Percentiles rank a stretch among this genome's conserved stretches.
Evolutionary conservation across 2,888 invertebrate genomes (phyloP).

Genomic region (Gymnoscelis rufifasciata): DNA sequence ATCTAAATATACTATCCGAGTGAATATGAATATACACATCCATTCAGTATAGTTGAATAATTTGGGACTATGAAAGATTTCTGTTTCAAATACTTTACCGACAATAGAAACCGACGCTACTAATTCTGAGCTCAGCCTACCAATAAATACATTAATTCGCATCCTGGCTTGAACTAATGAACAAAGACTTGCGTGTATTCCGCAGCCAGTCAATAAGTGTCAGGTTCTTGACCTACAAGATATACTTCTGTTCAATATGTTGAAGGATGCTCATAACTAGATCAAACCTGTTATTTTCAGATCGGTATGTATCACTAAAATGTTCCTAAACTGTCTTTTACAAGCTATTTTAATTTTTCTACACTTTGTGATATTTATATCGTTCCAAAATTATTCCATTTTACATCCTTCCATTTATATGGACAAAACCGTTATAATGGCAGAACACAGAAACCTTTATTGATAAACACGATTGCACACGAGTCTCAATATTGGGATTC

Average conservation of each 20-base stretch:
- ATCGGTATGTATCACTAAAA: constrained; percentile 8
- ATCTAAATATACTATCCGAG: no score
- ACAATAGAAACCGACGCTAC: not conserved
- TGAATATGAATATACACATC: no score
- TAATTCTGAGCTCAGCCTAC: not conserved
- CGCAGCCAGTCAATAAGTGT: constrained; percentile 39
- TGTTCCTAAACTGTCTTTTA: constrained; percentile 14
- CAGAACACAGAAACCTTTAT: no score
- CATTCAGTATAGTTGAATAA: no score
- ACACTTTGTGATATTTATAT: no score
- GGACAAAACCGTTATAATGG: no score
- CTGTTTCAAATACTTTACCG: not conserved
- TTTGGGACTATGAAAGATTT: no score
- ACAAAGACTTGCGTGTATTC: constrained; percentile 42
- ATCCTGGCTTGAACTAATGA: constrained; percentile 12
- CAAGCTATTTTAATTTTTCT: no score
- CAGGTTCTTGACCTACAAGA: constrained; percentile 62
- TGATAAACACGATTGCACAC: no score
- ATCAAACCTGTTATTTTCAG: constrained; percentile 32
- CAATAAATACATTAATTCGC: constrained; percentile 13
- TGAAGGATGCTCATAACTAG: constrained; percentile 41
- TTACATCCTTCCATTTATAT: no score
- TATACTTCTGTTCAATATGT: constrained; percentile 10
- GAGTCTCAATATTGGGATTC: no score
- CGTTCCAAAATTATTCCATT: no score